phyloP scores from a whole-genome alignment of 2,113 vertebrate genomes.

The Microcebus griseorufus region DNA sequence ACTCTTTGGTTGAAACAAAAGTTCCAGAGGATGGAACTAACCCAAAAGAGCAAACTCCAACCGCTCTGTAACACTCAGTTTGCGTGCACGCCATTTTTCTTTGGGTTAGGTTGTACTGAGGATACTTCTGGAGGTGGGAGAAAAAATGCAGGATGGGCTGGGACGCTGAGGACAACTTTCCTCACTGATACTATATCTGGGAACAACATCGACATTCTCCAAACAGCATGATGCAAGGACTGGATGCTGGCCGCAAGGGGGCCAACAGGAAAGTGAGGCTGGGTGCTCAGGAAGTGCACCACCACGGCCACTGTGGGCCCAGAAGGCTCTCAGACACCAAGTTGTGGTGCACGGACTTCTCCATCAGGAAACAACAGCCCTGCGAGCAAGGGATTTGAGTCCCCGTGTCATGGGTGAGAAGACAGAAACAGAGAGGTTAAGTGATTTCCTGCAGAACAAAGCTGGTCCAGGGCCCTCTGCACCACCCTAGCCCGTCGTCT shows the following conservation, averaged over 20 bases:
- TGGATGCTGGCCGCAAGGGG: not conserved
- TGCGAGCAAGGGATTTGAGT: not conserved
- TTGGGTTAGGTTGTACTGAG: not conserved
- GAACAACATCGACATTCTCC: not conserved
- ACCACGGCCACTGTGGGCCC: fast-evolving
- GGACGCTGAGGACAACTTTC: too few relatives aligned
- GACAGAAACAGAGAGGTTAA: not conserved
- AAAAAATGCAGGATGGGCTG: not conserved
- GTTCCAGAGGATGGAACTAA: not conserved
- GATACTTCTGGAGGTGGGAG: not conserved
- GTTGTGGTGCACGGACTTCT: not conserved
- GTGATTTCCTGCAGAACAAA: not conserved
- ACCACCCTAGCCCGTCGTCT: not conserved
- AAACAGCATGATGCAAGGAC: not conserved
- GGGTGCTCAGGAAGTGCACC: not conserved
- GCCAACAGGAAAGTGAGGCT: not conserved
- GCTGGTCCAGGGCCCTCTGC: not conserved
- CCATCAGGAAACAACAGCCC: not conserved
- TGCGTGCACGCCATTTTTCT: not conserved
- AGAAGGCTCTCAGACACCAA: too few relatives aligned
- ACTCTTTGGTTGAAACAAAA: not conserved
- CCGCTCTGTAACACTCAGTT: not conserved
- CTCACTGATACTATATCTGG: not conserved
- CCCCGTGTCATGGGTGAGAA: not conserved
- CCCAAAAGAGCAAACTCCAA: not conserved